Conservation (phyloP, 2,113 vertebrate species). For the Channa maculata region DNA sequence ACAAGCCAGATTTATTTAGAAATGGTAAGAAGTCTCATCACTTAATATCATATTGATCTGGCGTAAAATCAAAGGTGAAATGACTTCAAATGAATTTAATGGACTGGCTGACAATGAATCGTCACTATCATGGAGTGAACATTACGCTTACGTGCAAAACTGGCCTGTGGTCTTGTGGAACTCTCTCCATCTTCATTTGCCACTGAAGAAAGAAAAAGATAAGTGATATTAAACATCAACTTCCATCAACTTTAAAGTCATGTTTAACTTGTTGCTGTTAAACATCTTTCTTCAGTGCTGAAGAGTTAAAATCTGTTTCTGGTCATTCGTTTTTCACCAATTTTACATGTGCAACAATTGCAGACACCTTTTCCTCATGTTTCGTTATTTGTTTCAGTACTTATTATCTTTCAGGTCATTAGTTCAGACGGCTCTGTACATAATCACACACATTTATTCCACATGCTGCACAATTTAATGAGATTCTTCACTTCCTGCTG, state of each 20-base stretch:
- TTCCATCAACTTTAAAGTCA: background rate
- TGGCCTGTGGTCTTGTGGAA: slow-evolving; percentile 85
- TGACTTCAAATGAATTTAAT: slow-evolving; percentile 9
- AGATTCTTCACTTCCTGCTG: background rate
- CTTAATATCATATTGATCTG: slow-evolving; percentile 19
- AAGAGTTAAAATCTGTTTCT: background rate
- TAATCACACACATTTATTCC: slow-evolving; percentile 1
- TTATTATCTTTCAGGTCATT: background rate
- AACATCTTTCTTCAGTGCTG: background rate
- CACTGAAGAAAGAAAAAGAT: slow-evolving; percentile 79
- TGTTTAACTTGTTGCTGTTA: background rate
- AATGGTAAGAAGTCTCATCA: background rate
- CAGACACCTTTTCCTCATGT: background rate
- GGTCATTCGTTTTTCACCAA: background rate
- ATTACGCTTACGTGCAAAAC: slow-evolving; percentile 89
- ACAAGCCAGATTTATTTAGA: background rate
- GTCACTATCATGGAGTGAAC: background rate
- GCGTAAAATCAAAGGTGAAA: slow-evolving; percentile 18
- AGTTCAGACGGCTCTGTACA: background rate
- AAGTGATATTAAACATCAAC: background rate
- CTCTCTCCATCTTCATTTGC: slow-evolving; percentile 92
- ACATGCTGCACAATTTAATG: background rate
- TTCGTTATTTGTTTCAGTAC: background rate
- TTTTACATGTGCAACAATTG: background rate
- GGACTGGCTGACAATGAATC: slow-evolving; percentile 4